Evolutionary conservation across 2,113 vertebrate genomes (phyloP).

Genomic region (Cheirogaleus medius): DNA sequence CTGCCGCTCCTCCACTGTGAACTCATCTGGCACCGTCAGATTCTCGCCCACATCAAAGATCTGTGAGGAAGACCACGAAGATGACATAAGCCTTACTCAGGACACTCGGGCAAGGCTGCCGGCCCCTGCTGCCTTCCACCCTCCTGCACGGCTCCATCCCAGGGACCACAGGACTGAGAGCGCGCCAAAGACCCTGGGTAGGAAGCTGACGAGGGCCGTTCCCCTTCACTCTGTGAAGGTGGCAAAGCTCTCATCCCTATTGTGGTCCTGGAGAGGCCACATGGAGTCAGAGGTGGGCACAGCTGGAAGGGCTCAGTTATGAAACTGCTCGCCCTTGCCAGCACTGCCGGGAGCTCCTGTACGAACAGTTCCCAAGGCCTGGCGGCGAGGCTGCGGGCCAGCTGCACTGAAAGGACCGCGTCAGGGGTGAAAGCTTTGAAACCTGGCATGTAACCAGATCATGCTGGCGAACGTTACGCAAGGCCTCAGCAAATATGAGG

Average conservation of each 20-base stretch:
- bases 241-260: not conserved
- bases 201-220: not conserved
- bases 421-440: not conserved
- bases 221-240: not conserved
- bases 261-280: not conserved
- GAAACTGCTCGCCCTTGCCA: not conserved
- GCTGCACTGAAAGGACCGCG: not conserved
- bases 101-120: rapidly evolving
- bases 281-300: not conserved
- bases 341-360: not conserved
- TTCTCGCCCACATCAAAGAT: conserved; percentile 98
- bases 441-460: not conserved
- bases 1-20: conserved; percentile 95
- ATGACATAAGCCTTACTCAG: not conserved
- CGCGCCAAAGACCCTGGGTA: not conserved
- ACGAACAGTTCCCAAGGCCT: not conserved
- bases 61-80: conserved; percentile 79
- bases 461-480: not conserved
- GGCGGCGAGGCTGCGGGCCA: not conserved
- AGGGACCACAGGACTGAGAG: not conserved
- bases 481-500: conserved; percentile 53
- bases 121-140: not conserved
- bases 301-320: not conserved
- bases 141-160: not conserved
- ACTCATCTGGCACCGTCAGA: conserved; percentile 95